Conservation (phyloP, 2,113 vertebrate species). For the Hassar affinis region DNA sequence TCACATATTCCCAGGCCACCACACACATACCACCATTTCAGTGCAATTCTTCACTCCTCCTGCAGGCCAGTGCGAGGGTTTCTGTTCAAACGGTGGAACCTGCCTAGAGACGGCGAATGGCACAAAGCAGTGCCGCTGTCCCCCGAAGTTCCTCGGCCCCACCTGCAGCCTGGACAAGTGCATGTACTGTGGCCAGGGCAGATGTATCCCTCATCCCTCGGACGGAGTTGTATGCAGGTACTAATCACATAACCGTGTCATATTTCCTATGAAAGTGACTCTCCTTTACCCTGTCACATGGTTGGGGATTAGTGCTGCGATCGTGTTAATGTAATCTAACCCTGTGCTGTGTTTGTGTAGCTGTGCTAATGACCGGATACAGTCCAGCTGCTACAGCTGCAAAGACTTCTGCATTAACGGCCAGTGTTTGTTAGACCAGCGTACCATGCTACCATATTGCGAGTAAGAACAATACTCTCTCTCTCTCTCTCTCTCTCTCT, state of each 20-base stretch:
- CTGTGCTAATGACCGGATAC: slow-evolving; percentile 78
- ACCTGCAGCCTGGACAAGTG: slow-evolving; percentile 85
- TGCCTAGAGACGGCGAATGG: slow-evolving; percentile 80
- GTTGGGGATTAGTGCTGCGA: neutral
- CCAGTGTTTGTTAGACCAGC: slow-evolving; percentile 79
- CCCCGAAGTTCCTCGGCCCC: slow-evolving; percentile 74
- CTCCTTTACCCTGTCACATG: too few species aligned
- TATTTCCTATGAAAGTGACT: neutral
- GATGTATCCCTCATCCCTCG: slow-evolving; percentile 69
- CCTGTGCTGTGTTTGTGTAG: slow-evolving; percentile 60
- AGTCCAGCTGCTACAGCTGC: slow-evolving; percentile 85
- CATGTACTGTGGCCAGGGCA: slow-evolving; percentile 83
- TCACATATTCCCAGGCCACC: too few species aligned
- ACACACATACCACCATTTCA: neutral
- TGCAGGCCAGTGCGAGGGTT: slow-evolving; percentile 83
- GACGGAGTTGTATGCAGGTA: slow-evolving; percentile 87
- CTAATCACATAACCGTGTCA: neutral
- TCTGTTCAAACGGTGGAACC: slow-evolving; percentile 82
- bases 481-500: neutral
- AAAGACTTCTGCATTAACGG: slow-evolving; percentile 82
- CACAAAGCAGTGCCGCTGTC: slow-evolving; percentile 81
- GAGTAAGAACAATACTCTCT: slow-evolving; percentile 75
- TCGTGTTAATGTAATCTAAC: neutral
- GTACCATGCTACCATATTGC: slow-evolving; percentile 82
- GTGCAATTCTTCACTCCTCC: neutral